Evolutionary conservation across 1,140 invertebrate species (phyloP).

Genomic region (Globodera ellingtonae): DNA sequence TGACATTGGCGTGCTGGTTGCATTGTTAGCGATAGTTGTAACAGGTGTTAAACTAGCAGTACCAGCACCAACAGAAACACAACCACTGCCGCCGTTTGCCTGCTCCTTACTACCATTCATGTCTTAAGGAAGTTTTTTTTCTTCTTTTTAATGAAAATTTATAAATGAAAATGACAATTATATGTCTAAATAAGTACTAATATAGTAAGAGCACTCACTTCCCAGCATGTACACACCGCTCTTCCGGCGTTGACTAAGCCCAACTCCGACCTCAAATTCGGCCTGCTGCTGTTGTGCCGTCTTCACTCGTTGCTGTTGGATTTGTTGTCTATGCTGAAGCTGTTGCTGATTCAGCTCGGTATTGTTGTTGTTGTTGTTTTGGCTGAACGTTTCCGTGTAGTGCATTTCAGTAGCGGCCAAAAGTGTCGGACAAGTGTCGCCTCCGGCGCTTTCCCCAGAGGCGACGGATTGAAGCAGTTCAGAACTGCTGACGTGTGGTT

Average conservation of each 20-base stretch:
- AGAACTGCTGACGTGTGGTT: background rate
- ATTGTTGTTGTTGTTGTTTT: constrained; percentile 13
- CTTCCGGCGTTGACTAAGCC: constrained; percentile 38
- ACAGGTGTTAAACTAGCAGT: background rate
- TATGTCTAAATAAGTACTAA: background rate
- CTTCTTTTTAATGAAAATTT: constrained; percentile 29
- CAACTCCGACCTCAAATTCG: constrained; percentile 23
- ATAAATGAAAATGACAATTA: background rate
- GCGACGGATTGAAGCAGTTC: background rate
- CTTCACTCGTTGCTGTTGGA: constrained; percentile 4
- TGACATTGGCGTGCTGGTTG: constrained; percentile 17
- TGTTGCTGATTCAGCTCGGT: constrained; percentile 1
- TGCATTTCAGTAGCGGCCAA: constrained; percentile 54
- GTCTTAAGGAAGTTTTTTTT: constrained; percentile 32
- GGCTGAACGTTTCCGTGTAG: constrained; percentile 48
- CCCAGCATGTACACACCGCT: constrained; percentile 50
- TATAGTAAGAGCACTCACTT: constrained; percentile 10
- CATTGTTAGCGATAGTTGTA: background rate
- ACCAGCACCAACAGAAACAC: background rate
- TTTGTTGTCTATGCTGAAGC: background rate
- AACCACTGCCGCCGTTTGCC: background rate
- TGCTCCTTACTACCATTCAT: constrained; percentile 17
- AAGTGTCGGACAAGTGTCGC: constrained; percentile 11
- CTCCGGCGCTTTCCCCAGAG: background rate
- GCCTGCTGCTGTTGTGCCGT: constrained; percentile 21